phyloP scores from a whole-genome alignment of 1,140 invertebrate genomes.

The Antheraea pernyi region DNA sequence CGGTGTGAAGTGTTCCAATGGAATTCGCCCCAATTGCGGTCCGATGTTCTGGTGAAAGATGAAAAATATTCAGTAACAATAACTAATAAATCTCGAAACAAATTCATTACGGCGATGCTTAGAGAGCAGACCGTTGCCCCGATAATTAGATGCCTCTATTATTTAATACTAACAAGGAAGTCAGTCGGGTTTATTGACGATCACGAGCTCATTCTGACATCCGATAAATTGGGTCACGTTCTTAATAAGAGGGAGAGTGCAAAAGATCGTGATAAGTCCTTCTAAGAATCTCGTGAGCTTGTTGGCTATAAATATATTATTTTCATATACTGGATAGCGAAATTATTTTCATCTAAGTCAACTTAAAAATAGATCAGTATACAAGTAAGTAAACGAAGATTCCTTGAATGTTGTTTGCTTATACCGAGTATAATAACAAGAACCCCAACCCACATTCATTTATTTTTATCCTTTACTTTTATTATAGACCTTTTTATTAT shows the following conservation, averaged over 20 bases:
- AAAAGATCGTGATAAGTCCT: slow-evolving; percentile 4
- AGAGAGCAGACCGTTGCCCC: not conserved
- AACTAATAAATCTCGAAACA: not conserved
- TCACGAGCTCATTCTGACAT: not conserved
- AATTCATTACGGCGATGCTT: not conserved
- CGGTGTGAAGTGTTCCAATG: slow-evolving; percentile 29
- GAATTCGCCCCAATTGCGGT: slow-evolving; percentile 55
- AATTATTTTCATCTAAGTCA: too few relatives aligned
- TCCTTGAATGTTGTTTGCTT: too few relatives aligned
- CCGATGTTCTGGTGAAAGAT: slow-evolving; percentile 35
- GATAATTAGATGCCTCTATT: not conserved
- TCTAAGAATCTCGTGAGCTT: not conserved
- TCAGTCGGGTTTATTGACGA: not conserved
- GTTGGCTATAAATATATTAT: not conserved
- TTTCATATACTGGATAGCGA: too few relatives aligned
- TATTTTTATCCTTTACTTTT: too few relatives aligned
- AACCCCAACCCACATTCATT: too few relatives aligned
- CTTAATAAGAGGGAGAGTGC: not conserved
- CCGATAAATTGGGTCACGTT: not conserved
- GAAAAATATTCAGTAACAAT: slow-evolving; percentile 7
- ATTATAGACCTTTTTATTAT: too few relatives aligned
- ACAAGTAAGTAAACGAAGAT: too few relatives aligned
- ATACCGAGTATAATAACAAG: too few relatives aligned
- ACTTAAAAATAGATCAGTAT: too few relatives aligned
- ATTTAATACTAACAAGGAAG: slow-evolving; percentile 5